Evolutionary conservation across 2,888 invertebrate species (phyloP), one percentile per base, ranked within the genome.

Genomic region (Drosophila mercatorum): DNA sequence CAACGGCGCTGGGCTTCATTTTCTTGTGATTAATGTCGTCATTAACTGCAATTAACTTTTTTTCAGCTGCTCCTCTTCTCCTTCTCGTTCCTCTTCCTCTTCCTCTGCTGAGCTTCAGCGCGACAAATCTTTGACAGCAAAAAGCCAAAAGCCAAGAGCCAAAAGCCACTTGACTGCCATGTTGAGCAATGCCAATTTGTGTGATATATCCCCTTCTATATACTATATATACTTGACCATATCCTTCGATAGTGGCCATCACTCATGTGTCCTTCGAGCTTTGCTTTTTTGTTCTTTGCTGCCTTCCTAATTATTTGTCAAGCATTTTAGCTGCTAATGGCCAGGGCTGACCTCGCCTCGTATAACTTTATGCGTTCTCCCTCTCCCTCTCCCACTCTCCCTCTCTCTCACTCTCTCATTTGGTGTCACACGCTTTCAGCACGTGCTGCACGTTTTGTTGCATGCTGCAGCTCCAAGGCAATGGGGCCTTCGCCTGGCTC

Each of bases 1-100:
- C 90, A 77, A 75, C 76, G 84, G 79, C 75, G 89, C 78, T 58
- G 68, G 68, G 80, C 83, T 91, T 91, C 85, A 91, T 91, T 90
- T 91, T 90, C 85, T 83, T 91, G 86, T 91, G 91, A 91, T 91
- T 91, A 91, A 91, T 91, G 90, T 90, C 89, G 91, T 91, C 91
- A 91, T 91, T 91, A 91, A 91, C 90, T 88, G 91, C 92, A 91
- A 91, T 91, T 91, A 91, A 91, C 88, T 90, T 90, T 89, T 80
- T 81, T 79, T 14, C 49, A 34, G 17, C 55, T 22, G 28, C 28
- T 28, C 28, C 5, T 5, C 28, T 28, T 26, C 34, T n/a, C 7
- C 17, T 46, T 71, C 66, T 4, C 28, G 3, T 28, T 80, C 80
- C 2, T 31, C 40, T 12, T 26, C 34, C 26, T 12, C 17, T 46